Conservation (phyloP, 2,888 invertebrate genomes). For the Apoda limacodes region DNA sequence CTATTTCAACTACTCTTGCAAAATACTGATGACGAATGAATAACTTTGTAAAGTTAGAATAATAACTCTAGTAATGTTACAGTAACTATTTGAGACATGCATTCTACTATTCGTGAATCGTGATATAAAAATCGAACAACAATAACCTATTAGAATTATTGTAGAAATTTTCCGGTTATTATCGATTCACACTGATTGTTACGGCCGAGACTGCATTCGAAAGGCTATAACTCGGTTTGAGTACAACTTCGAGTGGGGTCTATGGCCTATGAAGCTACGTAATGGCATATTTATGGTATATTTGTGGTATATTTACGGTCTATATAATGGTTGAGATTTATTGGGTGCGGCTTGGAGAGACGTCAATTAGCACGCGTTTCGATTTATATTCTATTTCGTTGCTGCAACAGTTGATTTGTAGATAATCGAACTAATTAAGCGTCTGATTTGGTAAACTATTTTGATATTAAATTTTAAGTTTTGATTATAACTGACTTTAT, state of each 20-base stretch:
- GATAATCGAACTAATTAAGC: conserved; percentile 37
- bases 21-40: too few species aligned
- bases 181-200: conserved; percentile 65
- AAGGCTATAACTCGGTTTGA: conserved; percentile 47
- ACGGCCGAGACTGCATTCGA: conserved; percentile 41
- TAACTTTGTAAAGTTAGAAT: too few species aligned
- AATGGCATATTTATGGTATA: conserved; percentile 49
- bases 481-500: too few species aligned
- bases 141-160: conserved; percentile 65
- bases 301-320: conserved; percentile 53
- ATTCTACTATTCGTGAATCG: conserved; percentile 36
- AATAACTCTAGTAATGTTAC: too few species aligned
- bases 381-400: conserved; percentile 40
- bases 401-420: conserved; percentile 27
- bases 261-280: conserved; percentile 49
- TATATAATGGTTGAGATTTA: conserved; percentile 57
- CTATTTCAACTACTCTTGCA: too few species aligned
- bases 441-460: too few species aligned
- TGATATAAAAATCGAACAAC: conserved; percentile 47
- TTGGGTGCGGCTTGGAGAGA: conserved; percentile 36
- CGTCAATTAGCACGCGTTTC: conserved; percentile 46
- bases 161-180: conserved; percentile 67
- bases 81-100: too few species aligned
- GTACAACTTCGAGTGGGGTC: conserved; percentile 58
- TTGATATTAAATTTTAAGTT: too few species aligned